These are phyloP conservation scores for Elmis aenea DNA, from an alignment of 2,888 invertebrate genomes.

Conservation along the genomic window DNA sequence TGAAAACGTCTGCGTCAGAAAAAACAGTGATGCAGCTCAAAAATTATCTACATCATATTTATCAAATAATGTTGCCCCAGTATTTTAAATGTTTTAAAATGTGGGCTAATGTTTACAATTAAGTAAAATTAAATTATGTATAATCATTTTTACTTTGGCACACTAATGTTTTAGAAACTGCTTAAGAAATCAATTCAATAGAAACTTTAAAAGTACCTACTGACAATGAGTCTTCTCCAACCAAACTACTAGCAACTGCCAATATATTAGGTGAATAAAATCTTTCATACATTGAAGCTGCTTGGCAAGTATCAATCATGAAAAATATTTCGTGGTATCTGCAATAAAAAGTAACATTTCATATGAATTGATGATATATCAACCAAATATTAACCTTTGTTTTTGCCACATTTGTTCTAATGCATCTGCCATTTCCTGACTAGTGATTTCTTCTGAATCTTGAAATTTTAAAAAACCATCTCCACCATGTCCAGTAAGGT, in stretches of 20 bases:
- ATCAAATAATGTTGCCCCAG: too few species aligned
- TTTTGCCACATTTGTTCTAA: slow-evolving; percentile 99
- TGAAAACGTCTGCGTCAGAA: not conserved
- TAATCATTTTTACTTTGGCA: not conserved
- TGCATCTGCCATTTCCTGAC: slow-evolving; percentile 96
- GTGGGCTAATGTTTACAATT: not conserved
- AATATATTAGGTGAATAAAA: slow-evolving; percentile 98
- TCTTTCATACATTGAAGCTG: slow-evolving; percentile 96
- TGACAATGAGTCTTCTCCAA: slow-evolving; percentile 97
- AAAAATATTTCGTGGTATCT: slow-evolving; percentile 98
- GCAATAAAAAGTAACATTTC: slow-evolving; percentile 31
- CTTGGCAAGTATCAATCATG: slow-evolving; percentile 99
- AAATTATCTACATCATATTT: too few species aligned
- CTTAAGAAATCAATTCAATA: slow-evolving; percentile 4
- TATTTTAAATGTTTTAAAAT: too few species aligned
- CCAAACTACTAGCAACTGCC: slow-evolving; percentile 94
- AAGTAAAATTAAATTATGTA: not conserved
- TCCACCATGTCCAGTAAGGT: slow-evolving; percentile 95
- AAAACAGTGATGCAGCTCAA: not conserved
- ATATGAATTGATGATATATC: not conserved
- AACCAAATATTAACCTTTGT: slow-evolving; percentile 55
- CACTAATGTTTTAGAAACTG: not conserved
- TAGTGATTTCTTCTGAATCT: slow-evolving; percentile 98
- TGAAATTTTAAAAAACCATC: slow-evolving; percentile 99
- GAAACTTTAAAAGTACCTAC: slow-evolving; percentile 52